Evolutionary conservation across 2,113 vertebrate species (phyloP), one percentile per base, ranked within the genome.

Genomic region (Dunckerocampus dactyliophorus): DNA sequence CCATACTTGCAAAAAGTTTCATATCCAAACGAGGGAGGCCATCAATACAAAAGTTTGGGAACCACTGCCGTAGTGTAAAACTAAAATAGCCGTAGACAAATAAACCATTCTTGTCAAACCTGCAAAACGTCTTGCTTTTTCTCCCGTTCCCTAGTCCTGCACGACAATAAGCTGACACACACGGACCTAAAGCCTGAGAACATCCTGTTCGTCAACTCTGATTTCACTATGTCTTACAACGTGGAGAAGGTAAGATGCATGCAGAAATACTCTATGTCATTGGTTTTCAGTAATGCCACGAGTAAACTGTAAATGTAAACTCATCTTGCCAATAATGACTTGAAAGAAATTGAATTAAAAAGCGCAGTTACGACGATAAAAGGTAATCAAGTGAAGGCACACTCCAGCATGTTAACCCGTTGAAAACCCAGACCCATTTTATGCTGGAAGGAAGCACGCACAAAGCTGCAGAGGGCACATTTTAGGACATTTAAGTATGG

Each of bases 151-250:
- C 1, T 86, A 99, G 96, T 96, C 91, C 93, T 99, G 51, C 96
- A 99, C 4, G 93, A 97, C 82, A 99, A 93, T 79, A 98, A 96
- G 83, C 89, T 99, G 85, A 99, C 96, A 12, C 96, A 99, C 87
- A 99, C 96, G 16, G 97, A 99, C 85, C 90, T 99, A 74, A 99
- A 99, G 79, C 97, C 97, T 0, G 97, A 99, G 77, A 99, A 99
- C 72, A 98, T 99, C 80, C 89, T 99, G 34, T 99, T 99, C 17
- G 94, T 98, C 70, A 97, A 93, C 87, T 95, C 96, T 0, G 95
- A 98, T 81, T 98, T 93, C 0, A 93, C 94, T 4, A 91, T 95
- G 79, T 92, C 91, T 48, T 98, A 93, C 79, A 98, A 97, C 56
- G 71, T 93, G 54, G 93, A 98, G 59, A 98, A 96, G 95, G 96